Conservation (phyloP, 2,888 invertebrate genomes). For the Leucoma salicis region DNA sequence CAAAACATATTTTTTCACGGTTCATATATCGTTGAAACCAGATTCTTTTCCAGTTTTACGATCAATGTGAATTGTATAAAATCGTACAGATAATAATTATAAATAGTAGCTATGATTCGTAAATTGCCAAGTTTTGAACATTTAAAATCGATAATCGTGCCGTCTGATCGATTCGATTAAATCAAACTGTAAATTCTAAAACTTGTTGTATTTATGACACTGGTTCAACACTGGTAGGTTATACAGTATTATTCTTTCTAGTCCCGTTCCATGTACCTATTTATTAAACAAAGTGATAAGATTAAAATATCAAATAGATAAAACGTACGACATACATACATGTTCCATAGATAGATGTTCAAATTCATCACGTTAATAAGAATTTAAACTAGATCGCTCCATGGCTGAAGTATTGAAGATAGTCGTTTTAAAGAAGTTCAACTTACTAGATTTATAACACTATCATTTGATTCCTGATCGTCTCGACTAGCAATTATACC, state of each 20-base stretch:
- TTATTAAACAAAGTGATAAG: constrained; percentile 51
- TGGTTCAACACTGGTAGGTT: constrained; percentile 39
- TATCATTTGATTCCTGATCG: constrained; percentile 74
- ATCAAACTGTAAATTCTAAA: constrained; percentile 28
- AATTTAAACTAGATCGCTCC: constrained; percentile 31
- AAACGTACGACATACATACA: constrained; percentile 21
- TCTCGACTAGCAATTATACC: constrained; percentile 73
- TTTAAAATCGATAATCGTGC: constrained; percentile 18
- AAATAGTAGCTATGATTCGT: constrained; percentile 39
- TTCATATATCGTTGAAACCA: constrained; percentile 48
- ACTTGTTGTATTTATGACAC: constrained; percentile 19
- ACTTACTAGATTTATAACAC: constrained; percentile 75
- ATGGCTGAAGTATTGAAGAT: constrained; percentile 48
- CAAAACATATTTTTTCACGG: constrained; percentile 61
- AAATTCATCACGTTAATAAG: constrained; percentile 30
- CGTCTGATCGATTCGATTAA: constrained; percentile 18
- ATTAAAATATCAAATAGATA: constrained; percentile 51
- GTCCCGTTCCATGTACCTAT: constrained; percentile 35
- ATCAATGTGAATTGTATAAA: constrained; percentile 34
- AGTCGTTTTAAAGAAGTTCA: constrained; percentile 58
- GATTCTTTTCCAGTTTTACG: constrained; percentile 41
- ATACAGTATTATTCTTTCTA: constrained; percentile 44
- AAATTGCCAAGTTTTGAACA: constrained; percentile 31
- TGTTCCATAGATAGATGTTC: no score
- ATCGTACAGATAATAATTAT: constrained; percentile 23